phyloP scores from a whole-genome alignment of 1,140 invertebrate species.

The Chironomus tepperi region DNA sequence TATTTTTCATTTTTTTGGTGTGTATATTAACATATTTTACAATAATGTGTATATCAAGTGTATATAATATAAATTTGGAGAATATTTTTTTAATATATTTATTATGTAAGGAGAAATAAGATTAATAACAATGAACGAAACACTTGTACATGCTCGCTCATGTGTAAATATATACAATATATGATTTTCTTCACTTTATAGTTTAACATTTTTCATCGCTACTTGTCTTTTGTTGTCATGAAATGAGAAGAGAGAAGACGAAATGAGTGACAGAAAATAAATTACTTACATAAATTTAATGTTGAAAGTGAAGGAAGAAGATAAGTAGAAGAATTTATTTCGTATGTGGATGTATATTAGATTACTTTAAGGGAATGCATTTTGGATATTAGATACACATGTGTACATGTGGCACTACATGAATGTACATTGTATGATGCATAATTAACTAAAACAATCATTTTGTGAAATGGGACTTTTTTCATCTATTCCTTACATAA shows the following conservation, averaged over 20 bases:
- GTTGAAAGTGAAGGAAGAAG: neutral
- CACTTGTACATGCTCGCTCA: slow-evolving; percentile 20
- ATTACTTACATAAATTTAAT: slow-evolving; percentile 21
- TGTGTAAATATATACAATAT: slow-evolving; percentile 15
- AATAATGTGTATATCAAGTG: no score
- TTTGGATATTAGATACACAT: neutral
- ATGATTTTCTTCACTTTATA: slow-evolving; percentile 17
- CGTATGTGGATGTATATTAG: neutral
- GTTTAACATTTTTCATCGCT: slow-evolving; percentile 20
- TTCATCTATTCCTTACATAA: neutral
- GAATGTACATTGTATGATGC: neutral
- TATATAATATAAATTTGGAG: no score
- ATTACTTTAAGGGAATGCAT: neutral
- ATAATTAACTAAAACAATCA: slow-evolving; percentile 23
- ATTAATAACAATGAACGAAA: slow-evolving; percentile 20
- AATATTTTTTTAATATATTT: neutral
- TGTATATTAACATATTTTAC: no score
- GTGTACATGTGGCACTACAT: neutral
- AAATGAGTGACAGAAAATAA: slow-evolving; percentile 21
- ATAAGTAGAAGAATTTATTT: neutral
- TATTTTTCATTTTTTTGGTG: no score
- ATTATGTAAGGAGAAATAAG: neutral
- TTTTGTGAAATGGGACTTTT: slow-evolving; percentile 7
- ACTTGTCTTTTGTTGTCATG: slow-evolving; percentile 4
- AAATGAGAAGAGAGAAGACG: neutral